A percentile compares a stretch with the other conserved stretches of the same genome.
Conservation (phyloP, 2,113 vertebrate genomes). For the Orycteropus afer region DNA sequence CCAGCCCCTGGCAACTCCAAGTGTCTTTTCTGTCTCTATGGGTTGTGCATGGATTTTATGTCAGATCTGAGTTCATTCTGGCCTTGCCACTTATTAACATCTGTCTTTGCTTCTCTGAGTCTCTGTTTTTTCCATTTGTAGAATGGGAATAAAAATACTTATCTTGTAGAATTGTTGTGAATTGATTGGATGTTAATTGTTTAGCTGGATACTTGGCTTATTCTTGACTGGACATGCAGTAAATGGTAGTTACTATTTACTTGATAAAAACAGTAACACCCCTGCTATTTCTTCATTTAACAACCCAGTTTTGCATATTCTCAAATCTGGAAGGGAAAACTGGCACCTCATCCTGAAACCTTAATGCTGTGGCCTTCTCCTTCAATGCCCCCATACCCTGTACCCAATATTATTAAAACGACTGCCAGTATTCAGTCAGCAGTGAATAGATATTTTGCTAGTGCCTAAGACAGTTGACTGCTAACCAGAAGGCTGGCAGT, state of each 20-base stretch:
- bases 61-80: not conserved
- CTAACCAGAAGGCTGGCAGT: too few species aligned
- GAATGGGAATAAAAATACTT: not conserved
- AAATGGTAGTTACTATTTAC: not conserved
- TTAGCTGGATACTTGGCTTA: not conserved
- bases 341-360: not conserved
- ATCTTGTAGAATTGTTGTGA: not conserved
- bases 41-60: not conserved
- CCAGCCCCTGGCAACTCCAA: not conserved
- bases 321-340: not conserved
- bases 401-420: not conserved
- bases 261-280: not conserved
- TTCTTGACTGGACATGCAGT: not conserved
- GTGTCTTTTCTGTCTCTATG: not conserved
- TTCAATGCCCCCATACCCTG: not conserved
- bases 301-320: not conserved
- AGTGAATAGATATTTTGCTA: not conserved
- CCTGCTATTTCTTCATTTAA: not conserved
- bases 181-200: not conserved
- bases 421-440: not conserved
- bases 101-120: not conserved
- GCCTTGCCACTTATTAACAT: not conserved
- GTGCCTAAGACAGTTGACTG: not conserved
- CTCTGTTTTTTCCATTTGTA: conserved; percentile 35
- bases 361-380: not conserved